Evolutionary conservation across 2,113 vertebrate genomes (phyloP), one percentile per base, ranked within the genome.

Genomic region (Bubo bubo): DNA sequence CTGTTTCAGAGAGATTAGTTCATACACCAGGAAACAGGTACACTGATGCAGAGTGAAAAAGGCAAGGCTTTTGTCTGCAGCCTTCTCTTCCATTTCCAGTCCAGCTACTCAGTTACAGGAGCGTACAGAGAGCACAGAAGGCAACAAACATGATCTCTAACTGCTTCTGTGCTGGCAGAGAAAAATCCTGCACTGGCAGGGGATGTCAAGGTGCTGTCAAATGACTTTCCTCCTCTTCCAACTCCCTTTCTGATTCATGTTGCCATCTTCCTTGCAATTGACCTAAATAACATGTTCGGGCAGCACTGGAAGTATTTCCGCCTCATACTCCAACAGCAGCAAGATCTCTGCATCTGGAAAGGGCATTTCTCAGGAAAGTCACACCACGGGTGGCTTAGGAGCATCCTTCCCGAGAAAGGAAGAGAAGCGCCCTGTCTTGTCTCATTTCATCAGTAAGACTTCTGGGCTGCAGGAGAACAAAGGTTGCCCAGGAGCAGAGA

Each of bases 221-320:
- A 79, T 16, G 66, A 87, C 58, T 81, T 85, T 34, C 81, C 88
- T 94, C 62, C 86, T 76, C 70, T 87, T 91, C 77, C 84, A 95
- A 22, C 83, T 85, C 45, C 71, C 83, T 12, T 74, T 88, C 77
- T 94, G 93, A 97, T 94, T 95, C 89, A 93, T 0, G 0, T 73
- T 96, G 67, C 89, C 93, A 87, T 74, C 63, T 50, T 79, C 71
- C 59, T 71, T 55, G 67, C 81, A 76, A 82, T 9, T 88, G 94
- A 96, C 96, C 95, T 89, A 97, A 91, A 95, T 93, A 95, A 95
- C 96, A 60, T 89, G 89, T 95, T 90, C 50, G 26, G 95, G 67
- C 94, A 95, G 77, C 81, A 8, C 94, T 82, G 87, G 66, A 85
- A 96, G 81, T 20, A 24, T 76, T 93, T 94, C 97, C 6, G 5